Evolutionary conservation across 2,888 invertebrate species (phyloP).

Genomic region (Plutella xylostella): DNA sequence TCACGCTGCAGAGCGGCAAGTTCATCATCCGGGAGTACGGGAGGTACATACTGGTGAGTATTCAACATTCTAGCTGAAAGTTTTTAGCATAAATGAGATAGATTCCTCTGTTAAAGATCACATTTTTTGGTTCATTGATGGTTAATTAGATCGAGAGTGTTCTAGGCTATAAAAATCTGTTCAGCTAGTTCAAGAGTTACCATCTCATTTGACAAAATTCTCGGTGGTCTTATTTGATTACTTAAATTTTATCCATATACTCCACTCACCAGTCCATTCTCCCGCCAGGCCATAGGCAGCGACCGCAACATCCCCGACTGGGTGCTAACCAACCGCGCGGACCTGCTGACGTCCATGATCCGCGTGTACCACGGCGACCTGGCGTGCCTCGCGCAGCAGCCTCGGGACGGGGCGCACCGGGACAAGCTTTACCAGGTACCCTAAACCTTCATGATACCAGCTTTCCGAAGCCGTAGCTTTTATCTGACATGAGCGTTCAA

Average conservation of each 20-base stretch:
- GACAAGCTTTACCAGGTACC: constrained; percentile 85
- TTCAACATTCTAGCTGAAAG: not conserved
- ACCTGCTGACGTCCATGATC: constrained; percentile 80
- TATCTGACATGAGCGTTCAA: too few species aligned
- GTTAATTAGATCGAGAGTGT: too few species aligned
- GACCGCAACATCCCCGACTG: constrained; percentile 88
- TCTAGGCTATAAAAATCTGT: too few species aligned
- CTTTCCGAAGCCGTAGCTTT: too few species aligned
- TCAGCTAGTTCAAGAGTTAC: too few species aligned
- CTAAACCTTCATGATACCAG: too few species aligned
- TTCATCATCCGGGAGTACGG: constrained; percentile 88
- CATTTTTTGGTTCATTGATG: too few species aligned
- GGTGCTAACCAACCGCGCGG: constrained; percentile 82
- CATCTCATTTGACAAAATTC: too few species aligned
- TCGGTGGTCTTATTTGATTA: too few species aligned
- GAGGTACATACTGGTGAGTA: constrained; percentile 83
- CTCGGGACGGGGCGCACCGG: constrained; percentile 59
- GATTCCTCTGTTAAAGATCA: too few species aligned
- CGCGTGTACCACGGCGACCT: constrained; percentile 89
- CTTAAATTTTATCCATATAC: too few species aligned
- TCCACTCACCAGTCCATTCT: too few species aligned
- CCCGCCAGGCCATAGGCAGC: constrained; percentile 83
- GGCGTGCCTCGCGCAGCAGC: constrained; percentile 73
- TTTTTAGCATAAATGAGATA: not conserved
- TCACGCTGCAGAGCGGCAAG: constrained; percentile 88